phyloP scores from a whole-genome alignment of 2,113 vertebrate genomes.

The Ammospiza caudacuta region DNA sequence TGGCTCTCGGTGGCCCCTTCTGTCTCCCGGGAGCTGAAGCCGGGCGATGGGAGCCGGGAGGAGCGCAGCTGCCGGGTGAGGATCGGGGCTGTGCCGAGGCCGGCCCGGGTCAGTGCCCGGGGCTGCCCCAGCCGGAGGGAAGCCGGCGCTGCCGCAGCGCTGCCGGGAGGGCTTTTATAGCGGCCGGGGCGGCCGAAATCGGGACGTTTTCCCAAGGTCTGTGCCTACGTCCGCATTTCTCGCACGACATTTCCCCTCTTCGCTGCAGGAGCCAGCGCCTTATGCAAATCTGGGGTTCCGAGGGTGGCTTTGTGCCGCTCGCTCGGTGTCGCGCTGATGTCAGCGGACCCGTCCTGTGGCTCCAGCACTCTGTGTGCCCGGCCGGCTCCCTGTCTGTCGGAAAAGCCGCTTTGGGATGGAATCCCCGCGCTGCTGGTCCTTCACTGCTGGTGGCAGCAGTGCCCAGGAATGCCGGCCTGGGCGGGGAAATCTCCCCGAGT shows the following conservation, averaged over 20 bases:
- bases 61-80: background rate
- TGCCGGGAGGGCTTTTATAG: background rate
- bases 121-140: background rate
- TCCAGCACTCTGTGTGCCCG: fast-evolving
- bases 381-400: fast-evolving
- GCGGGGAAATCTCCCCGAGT: fast-evolving
- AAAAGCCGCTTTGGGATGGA: fast-evolving
- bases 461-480: fast-evolving
- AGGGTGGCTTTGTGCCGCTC: background rate
- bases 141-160: background rate
- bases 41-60: no score
- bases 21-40: no score
- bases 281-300: background rate
- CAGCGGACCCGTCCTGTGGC: fast-evolving
- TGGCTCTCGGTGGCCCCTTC: no score
- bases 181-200: background rate
- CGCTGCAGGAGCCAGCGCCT: background rate
- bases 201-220: background rate
- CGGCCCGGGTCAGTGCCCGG: fast-evolving
- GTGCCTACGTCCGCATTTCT: background rate
- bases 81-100: background rate
- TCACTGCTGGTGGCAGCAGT: fast-evolving
- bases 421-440: fast-evolving
- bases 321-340: background rate
- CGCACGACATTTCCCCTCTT: background rate